These are phyloP conservation scores for Cyphomyrmex costatus DNA, from an alignment of 1,140 invertebrate species.

Conservation along the genomic window DNA sequence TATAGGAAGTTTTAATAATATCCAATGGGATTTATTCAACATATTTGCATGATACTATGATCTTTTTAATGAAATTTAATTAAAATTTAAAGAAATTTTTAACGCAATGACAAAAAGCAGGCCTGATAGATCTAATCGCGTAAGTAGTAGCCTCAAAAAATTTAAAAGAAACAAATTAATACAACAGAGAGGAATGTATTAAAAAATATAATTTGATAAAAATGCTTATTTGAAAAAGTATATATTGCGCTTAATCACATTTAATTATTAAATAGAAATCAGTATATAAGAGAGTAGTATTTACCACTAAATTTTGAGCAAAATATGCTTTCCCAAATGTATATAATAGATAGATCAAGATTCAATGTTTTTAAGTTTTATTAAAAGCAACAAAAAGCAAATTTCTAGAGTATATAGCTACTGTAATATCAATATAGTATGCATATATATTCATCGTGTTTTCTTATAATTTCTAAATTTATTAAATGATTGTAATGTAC, in stretches of 20 bases:
- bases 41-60: no score
- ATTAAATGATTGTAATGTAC: conserved; percentile 28
- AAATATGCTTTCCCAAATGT: background rate
- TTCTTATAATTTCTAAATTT: conserved; percentile 28
- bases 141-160: conserved; percentile 1
- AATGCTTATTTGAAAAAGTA: background rate
- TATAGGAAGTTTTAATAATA: no score
- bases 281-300: background rate
- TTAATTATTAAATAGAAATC: background rate
- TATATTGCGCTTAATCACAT: background rate
- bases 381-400: conserved; percentile 1
- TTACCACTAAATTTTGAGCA: background rate
- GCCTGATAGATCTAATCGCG: background rate
- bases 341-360: background rate
- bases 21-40: no score
- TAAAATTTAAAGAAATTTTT: no score
- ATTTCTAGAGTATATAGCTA: background rate
- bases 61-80: no score
- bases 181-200: background rate
- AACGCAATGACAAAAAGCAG: no score
- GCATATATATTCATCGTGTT: conserved; percentile 11
- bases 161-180: conserved; percentile 5
- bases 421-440: background rate
- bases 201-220: background rate
- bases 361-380: background rate